Evolutionary conservation across 2,797 vertebrate genomes (phyloP).

Genomic region (Pseudochirops cupreus): DNA sequence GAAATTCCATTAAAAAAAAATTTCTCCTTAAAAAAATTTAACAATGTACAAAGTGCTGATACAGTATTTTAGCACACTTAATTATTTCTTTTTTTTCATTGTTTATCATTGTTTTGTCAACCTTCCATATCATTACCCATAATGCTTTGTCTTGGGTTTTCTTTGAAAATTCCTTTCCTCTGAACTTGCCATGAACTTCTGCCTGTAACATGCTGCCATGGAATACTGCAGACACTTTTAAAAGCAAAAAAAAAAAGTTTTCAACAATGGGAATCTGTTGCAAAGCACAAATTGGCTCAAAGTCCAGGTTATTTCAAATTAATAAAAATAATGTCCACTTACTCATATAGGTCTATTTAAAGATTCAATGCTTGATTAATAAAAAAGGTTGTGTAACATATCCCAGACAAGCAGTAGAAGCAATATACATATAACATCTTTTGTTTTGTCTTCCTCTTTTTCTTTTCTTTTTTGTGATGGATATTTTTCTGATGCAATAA

Average conservation of each 20-base stretch:
- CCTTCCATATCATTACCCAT: conserved; percentile 83
- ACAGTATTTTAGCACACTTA: conserved; percentile 78
- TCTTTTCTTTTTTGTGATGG: conserved; percentile 57
- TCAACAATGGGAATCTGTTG: conserved; percentile 33
- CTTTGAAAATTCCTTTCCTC: conserved; percentile 87
- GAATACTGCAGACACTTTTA: conserved; percentile 73
- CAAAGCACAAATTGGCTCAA: conserved; percentile 58
- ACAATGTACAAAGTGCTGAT: conserved; percentile 78
- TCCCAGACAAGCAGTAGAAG: conserved; percentile 23
- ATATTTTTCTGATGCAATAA: conserved; percentile 72
- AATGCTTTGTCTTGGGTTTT: conserved; percentile 83
- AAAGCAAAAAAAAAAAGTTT: conserved; percentile 54
- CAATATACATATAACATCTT: conserved; percentile 11
- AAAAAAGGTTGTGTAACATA: conserved; percentile 32
- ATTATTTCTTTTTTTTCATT: conserved; percentile 81
- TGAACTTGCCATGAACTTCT: conserved; percentile 87
- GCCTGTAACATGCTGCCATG: conserved; percentile 68
- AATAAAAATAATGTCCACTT: conserved; percentile 47
- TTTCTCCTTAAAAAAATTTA: conserved; percentile 76
- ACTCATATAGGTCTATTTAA: conserved; percentile 33
- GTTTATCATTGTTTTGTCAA: conserved; percentile 85
- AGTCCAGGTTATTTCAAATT: conserved; percentile 46
- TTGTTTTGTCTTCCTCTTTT: conserved; percentile 52
- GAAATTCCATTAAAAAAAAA: conserved; percentile 77
- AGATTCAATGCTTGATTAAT: conserved; percentile 52